These are phyloP conservation scores for Ameiurus melas DNA, from an alignment of 2,113 vertebrate species.

Conservation along the genomic window DNA sequence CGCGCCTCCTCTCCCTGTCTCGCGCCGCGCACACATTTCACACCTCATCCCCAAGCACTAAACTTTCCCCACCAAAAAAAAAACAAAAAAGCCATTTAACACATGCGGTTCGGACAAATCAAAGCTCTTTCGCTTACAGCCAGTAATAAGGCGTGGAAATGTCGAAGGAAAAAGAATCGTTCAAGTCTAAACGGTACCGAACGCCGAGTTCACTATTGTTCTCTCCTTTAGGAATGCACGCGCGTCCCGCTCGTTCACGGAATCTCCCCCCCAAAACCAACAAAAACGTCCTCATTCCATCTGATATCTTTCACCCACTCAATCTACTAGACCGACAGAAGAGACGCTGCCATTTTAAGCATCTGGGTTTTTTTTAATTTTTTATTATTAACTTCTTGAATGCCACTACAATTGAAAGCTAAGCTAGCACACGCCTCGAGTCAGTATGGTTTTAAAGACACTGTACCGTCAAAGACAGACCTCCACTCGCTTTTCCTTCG, in stretches of 20 bases:
- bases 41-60: not conserved
- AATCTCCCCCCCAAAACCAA: not conserved
- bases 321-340: not conserved
- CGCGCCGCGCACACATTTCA: not conserved
- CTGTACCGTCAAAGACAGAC: not conserved
- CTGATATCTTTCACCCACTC: too few relatives aligned
- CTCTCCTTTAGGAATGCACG: conserved; percentile 8
- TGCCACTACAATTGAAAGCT: not conserved
- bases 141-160: not conserved
- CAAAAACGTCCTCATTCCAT: too few relatives aligned
- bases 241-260: not conserved
- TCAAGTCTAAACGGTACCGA: not conserved
- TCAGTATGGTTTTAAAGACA: not conserved
- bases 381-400: not conserved
- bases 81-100: not conserved
- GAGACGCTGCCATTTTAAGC: not conserved
- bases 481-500: conserved; percentile 12
- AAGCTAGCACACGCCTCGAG: not conserved
- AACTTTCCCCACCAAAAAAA: not conserved
- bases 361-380: not conserved
- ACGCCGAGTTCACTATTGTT: conserved; percentile 47
- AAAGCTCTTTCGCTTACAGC: not conserved
- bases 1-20: not conserved
- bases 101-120: not conserved
- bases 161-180: too few relatives aligned